Evolutionary conservation across 1,140 invertebrate species (phyloP).

Genomic region (Drosophila lacteicornis): DNA sequence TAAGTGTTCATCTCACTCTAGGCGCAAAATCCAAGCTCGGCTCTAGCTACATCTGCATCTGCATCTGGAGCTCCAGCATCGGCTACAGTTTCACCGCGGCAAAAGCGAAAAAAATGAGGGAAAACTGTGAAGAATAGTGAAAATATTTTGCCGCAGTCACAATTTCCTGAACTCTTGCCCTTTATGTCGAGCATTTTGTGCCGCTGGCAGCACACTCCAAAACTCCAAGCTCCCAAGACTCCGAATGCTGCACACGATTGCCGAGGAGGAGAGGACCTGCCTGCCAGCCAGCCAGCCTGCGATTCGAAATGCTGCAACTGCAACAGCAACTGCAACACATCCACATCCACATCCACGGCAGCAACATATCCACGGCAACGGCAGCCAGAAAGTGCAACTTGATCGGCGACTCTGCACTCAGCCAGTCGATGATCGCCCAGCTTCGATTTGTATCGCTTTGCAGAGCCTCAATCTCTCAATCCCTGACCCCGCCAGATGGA

Average conservation of each 20-base stretch:
- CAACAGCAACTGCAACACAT: conserved; percentile 13
- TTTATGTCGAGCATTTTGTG: conserved; percentile 79
- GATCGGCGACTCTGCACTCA: conserved; percentile 47
- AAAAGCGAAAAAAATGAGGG: conserved; percentile 21
- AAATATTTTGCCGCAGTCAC: conserved; percentile 74
- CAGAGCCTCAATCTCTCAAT: conserved; percentile 51
- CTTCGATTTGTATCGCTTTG: conserved; percentile 79
- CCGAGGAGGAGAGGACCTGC: conserved; percentile 32
- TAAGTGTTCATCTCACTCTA: conserved; percentile 27
- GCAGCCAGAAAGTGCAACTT: conserved; percentile 76
- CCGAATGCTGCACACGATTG: conserved; percentile 34
- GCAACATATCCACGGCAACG: conserved; percentile 21
- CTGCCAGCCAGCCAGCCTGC: conserved; percentile 13
- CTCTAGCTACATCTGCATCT: conserved; percentile 21
- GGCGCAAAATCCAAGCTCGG: conserved; percentile 5
- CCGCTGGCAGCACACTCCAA: conserved; percentile 68
- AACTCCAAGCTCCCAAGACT: conserved; percentile 9
- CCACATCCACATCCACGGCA: conserved; percentile 40
- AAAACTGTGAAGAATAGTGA: conserved; percentile 47
- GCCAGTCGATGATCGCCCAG: conserved; percentile 65
- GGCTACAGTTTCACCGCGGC: conserved; percentile 66
- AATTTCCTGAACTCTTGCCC: conserved; percentile 81
- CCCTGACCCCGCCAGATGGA: conserved; percentile 26
- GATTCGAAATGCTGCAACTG: conserved; percentile 59
- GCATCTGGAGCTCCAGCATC: conserved; percentile 35